Conservation (phyloP, 1,140 invertebrate genomes). For the Psilanteris sp. region DNA sequence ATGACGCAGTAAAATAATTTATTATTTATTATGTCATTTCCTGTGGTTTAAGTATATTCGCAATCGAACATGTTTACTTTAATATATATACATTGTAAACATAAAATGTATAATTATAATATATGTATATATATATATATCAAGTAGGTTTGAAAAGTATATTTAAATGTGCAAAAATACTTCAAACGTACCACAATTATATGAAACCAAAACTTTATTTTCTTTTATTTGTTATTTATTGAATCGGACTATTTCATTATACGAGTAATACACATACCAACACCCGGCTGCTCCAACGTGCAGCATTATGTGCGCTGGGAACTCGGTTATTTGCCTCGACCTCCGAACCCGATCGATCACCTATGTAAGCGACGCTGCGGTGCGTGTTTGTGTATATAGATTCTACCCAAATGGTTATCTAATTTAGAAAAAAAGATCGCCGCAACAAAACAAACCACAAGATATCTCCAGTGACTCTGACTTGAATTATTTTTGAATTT, state of each 20-base stretch:
- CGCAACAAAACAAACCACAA: not conserved
- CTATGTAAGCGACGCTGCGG: slow-evolving; percentile 51
- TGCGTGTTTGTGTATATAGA: slow-evolving; percentile 45
- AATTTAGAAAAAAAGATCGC: slow-evolving; percentile 26
- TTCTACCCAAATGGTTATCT: slow-evolving; percentile 31
- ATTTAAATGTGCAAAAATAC: too few species aligned
- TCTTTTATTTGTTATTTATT: slow-evolving; percentile 23
- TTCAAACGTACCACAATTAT: too few species aligned
- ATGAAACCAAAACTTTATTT: too few species aligned
- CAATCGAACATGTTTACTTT: too few species aligned
- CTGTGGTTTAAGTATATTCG: too few species aligned
- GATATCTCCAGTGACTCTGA: not conserved
- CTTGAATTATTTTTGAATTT: slow-evolving; percentile 7
- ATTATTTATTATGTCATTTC: too few species aligned
- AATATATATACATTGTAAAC: too few species aligned
- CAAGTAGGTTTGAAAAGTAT: too few species aligned
- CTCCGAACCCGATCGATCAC: slow-evolving; percentile 57
- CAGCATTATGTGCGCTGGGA: slow-evolving; percentile 39
- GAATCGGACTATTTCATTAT: slow-evolving; percentile 52
- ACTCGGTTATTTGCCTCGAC: slow-evolving; percentile 63
- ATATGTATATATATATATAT: too few species aligned
- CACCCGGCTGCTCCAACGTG: slow-evolving; percentile 32
- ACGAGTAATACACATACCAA: slow-evolving; percentile 49
- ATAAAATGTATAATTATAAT: too few species aligned
- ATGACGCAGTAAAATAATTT: too few species aligned